phyloP scores from a whole-genome alignment of 2,797 vertebrate genomes.

The Acrossocheilus fasciatus region DNA sequence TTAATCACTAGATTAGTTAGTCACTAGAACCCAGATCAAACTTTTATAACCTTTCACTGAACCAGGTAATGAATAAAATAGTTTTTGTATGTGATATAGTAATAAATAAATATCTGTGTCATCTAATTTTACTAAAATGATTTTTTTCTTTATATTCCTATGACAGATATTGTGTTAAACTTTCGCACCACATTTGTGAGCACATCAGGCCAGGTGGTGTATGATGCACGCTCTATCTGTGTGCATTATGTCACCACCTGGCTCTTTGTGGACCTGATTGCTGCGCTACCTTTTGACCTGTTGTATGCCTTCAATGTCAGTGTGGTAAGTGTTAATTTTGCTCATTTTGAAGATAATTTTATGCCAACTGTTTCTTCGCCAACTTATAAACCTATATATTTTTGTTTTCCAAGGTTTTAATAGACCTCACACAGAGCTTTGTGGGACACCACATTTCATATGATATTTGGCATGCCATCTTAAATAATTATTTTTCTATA shows the following conservation, averaged over 20 bases:
- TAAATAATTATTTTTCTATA: neutral
- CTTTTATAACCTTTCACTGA: neutral
- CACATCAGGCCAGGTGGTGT: conserved; percentile 98
- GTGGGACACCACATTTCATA: conserved; percentile 18
- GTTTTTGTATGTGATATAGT: no score
- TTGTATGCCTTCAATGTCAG: conserved; percentile 98
- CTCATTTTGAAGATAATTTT: neutral
- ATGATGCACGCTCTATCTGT: conserved; percentile 97
- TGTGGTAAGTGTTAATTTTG: conserved; percentile 86
- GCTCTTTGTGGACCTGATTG: conserved; percentile 98
- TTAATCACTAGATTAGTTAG: neutral
- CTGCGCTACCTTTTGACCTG: conserved; percentile 96
- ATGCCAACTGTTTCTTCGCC: neutral
- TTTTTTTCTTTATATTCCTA: neutral
- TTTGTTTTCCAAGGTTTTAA: neutral
- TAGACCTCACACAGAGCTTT: conserved; percentile 15
- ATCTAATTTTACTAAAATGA: neutral
- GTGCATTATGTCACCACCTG: conserved; percentile 98
- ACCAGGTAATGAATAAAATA: neutral
- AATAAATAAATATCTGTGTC: neutral
- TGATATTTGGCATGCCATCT: neutral
- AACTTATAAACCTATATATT: neutral
- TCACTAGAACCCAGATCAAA: neutral
- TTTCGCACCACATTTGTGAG: conserved; percentile 98
- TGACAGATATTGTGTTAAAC: conserved; percentile 95